Conservation (phyloP, 2,797 vertebrate species). For the Anguilla anguilla region DNA sequence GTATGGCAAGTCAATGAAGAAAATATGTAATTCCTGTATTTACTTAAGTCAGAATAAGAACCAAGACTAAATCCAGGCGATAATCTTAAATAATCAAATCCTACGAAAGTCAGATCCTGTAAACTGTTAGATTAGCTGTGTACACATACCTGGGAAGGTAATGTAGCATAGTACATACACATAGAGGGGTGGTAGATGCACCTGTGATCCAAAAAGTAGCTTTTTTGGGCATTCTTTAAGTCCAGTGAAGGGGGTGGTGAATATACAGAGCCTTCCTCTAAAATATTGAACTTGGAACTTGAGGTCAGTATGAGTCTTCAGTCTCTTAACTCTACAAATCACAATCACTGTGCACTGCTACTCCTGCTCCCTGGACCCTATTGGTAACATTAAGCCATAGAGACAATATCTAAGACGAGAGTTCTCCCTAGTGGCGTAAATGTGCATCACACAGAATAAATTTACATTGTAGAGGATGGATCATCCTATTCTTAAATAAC, state of each 20-base stretch:
- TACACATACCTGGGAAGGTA: background rate
- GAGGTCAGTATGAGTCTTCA: too few relatives aligned
- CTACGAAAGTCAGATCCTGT: too few relatives aligned
- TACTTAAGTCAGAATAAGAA: too few relatives aligned
- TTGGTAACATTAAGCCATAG: background rate
- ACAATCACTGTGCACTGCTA: background rate
- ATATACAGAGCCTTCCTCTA: constrained; percentile 70
- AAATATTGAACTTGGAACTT: too few relatives aligned
- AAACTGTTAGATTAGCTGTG: background rate
- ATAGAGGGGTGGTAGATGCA: background rate
- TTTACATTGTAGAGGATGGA: background rate
- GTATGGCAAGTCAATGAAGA: background rate
- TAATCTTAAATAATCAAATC: too few relatives aligned
- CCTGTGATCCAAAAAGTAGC: constrained; percentile 65
- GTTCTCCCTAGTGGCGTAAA: background rate
- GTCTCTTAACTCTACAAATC: too few relatives aligned
- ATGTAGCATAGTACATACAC: background rate
- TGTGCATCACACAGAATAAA: background rate
- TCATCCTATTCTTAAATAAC: too few relatives aligned
- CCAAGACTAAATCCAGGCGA: background rate
- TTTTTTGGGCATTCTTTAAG: constrained; percentile 64
- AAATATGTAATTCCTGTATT: too few relatives aligned
- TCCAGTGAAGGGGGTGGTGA: constrained; percentile 78
- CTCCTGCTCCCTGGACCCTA: background rate
- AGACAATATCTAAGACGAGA: background rate